Conservation (phyloP, 2,797 vertebrate species). For the Clarias fuscus region DNA sequence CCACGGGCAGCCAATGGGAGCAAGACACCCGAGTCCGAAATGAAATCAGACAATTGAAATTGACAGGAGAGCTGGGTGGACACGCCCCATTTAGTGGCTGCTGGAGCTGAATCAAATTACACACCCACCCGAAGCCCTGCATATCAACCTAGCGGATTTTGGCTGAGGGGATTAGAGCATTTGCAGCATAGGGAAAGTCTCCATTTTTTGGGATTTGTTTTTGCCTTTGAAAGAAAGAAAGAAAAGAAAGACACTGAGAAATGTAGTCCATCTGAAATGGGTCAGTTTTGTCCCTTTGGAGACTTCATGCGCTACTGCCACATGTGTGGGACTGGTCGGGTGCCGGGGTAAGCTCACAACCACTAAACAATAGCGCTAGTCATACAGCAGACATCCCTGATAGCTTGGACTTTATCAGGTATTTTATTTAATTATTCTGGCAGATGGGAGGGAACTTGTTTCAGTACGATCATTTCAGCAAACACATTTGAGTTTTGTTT, state of each 20-base stretch:
- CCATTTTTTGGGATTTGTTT: conserved; percentile 47
- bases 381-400: conserved; percentile 36
- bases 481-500: neutral
- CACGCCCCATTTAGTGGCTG: conserved; percentile 77
- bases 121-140: conserved; percentile 72
- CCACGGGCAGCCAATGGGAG: conserved; percentile 61
- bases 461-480: conserved; percentile 21
- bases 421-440: neutral
- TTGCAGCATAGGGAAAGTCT: conserved; percentile 62
- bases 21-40: conserved; percentile 65
- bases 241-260: conserved; percentile 52
- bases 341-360: conserved; percentile 55
- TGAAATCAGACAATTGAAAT: conserved; percentile 80
- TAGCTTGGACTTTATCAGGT: conserved; percentile 31
- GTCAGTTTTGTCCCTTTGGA: conserved; percentile 60
- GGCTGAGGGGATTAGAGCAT: conserved; percentile 71
- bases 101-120: conserved; percentile 80
- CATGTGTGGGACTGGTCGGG: conserved; percentile 41
- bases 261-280: conserved; percentile 59
- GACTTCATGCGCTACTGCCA: conserved; percentile 45
- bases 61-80: conserved; percentile 75
- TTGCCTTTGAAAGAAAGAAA: conserved; percentile 22
- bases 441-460: neutral
- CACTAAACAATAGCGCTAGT: conserved; percentile 50
- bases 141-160: conserved; percentile 72